Percentiles rank a stretch among this genome's conserved stretches.
Conservation (phyloP, 2,797 vertebrate species). For the Myotis planiceps region DNA sequence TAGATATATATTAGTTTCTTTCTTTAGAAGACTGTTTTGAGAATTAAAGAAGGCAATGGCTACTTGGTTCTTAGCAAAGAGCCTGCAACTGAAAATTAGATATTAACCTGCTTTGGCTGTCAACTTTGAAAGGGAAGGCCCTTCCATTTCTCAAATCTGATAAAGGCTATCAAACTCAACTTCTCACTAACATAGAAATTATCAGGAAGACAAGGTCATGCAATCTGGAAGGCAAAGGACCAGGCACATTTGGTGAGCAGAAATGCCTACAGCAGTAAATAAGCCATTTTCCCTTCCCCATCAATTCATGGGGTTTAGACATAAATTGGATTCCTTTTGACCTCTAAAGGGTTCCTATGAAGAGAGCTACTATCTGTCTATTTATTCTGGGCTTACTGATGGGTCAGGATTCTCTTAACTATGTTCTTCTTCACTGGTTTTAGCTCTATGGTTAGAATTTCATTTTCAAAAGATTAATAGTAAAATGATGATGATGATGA, state of each 20-base stretch:
- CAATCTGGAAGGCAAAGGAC: background rate
- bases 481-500: background rate
- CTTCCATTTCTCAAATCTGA: background rate
- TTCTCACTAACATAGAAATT: background rate
- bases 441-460: background rate
- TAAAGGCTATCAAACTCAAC: background rate
- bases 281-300: background rate
- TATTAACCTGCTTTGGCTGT: background rate
- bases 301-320: background rate
- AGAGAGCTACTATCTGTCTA: background rate
- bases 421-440: background rate
- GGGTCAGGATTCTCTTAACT: background rate
- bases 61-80: background rate
- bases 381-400: background rate
- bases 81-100: background rate
- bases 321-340: background rate
- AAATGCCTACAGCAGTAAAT: background rate
- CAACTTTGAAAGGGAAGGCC: background rate
- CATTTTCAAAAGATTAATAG: background rate
- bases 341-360: background rate
- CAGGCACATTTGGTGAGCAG: background rate
- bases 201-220: background rate
- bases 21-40: background rate
- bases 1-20: too few species aligned
- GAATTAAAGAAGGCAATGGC: background rate